These are phyloP conservation scores for Coccyzus lansbergi DNA, from an alignment of 2,797 vertebrate genomes.

Conservation along the genomic window DNA sequence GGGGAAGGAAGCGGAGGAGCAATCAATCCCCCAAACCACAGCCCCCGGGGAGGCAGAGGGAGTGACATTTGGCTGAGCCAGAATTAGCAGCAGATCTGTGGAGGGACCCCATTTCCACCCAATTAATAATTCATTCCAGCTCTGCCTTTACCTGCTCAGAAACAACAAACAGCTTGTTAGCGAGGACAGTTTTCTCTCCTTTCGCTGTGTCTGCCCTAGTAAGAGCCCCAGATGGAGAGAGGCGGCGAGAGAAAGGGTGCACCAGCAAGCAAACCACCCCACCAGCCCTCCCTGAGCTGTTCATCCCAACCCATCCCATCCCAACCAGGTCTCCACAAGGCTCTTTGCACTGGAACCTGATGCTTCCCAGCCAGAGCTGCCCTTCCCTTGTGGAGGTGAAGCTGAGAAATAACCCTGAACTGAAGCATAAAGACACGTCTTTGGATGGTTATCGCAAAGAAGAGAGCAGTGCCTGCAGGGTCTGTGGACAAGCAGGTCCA, in stretches of 20 bases:
- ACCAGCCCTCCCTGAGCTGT: neutral
- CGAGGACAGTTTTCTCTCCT: slow-evolving; percentile 25
- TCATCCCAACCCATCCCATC: neutral
- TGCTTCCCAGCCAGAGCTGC: neutral
- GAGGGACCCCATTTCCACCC: slow-evolving; percentile 79
- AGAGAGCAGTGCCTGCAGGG: neutral
- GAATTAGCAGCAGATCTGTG: slow-evolving; percentile 77
- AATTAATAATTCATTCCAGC: slow-evolving; percentile 85
- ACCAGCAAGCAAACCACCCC: rapidly evolving
- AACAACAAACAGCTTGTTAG: slow-evolving; percentile 84
- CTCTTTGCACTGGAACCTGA: neutral
- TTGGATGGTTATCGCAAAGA: neutral
- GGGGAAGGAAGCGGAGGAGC: slow-evolving; percentile 22
- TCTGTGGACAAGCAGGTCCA: rapidly evolving
- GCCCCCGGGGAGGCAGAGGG: neutral
- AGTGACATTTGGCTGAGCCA: slow-evolving; percentile 62
- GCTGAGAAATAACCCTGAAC: neutral
- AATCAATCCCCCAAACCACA: slow-evolving; percentile 62
- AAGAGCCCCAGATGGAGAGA: neutral
- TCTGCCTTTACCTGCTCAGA: slow-evolving; percentile 83
- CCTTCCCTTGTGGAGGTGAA: neutral
- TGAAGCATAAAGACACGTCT: rapidly evolving
- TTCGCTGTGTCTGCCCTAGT: slow-evolving; percentile 24
- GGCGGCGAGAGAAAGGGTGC: neutral
- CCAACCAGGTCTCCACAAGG: neutral